Conservation (phyloP, 2,797 vertebrate genomes). For the Rhynchonycteris naso region DNA sequence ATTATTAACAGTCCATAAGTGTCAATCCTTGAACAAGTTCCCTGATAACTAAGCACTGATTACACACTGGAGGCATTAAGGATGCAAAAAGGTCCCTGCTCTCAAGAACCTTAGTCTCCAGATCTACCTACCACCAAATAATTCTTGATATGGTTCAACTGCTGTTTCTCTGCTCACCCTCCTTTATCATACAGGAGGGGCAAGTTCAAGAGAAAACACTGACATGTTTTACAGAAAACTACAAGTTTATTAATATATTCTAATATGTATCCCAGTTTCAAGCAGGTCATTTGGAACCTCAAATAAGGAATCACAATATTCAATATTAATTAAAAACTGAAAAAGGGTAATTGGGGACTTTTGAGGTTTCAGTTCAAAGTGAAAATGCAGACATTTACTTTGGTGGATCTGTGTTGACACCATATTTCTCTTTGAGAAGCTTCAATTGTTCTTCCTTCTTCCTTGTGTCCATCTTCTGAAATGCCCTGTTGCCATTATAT, state of each 20-base stretch:
- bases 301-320: conserved; percentile 54
- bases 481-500: conserved; percentile 92
- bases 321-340: conserved; percentile 41
- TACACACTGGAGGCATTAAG: background rate
- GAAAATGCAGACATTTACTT: conserved; percentile 87
- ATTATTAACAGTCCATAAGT: conserved; percentile 5
- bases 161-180: background rate
- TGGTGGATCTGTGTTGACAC: conserved; percentile 99
- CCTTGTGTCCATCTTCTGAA: conserved; percentile 99
- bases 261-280: conserved; percentile 51
- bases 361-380: conserved; percentile 47
- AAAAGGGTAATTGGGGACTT: background rate
- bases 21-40: background rate
- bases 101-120: background rate
- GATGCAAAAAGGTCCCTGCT: background rate
- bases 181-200: background rate
- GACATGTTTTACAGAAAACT: conserved; percentile 58
- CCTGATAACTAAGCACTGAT: background rate
- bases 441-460: conserved; percentile 99
- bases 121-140: background rate
- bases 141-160: background rate
- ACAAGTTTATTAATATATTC: conserved; percentile 67
- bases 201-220: conserved; percentile 46
- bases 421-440: conserved; percentile 98
- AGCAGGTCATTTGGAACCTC: conserved; percentile 16